Base-by-base conservation (phyloP, 2,888 invertebrate genomes). In the Geotrupes spiniger region DNA sequence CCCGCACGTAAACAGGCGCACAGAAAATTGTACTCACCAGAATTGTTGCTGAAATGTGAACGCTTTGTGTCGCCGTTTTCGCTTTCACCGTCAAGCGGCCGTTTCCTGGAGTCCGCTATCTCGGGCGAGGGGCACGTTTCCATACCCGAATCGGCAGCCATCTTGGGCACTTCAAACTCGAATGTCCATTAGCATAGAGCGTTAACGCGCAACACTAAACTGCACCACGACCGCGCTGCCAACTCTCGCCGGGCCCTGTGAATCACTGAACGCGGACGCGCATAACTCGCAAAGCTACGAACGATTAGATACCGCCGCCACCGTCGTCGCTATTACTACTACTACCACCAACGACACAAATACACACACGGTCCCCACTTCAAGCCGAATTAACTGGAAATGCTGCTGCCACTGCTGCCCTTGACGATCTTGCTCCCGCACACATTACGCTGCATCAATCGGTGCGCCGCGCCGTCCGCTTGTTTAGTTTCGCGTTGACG, bases 121-220 rank as follows among this genome's bases (percentile, higher is more conserved):
- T 91, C 91, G 77, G 91, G 90, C 81, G 90, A 90, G 76, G 90
- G 87, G 83, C 90, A 90, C 82, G 90, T 88, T 83, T 90, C 90
- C 89, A 90, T 90, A 82, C 87, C 87, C 81, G 88, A 87, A 80
- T 90, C 90, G 78, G 89, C 89, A 81, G 89, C 90, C 89, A 90
- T 90, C 33, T 33, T 41, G 42, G n/a, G 21, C 21, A 21, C 21
- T 21, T 21, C 21, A 28, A 53, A 51, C 51, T 58, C 53, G 54
- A 54, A 58, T 53, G 57, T 59, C 56, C 58, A 59, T 61, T 54
- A 56, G 56, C 58, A 52, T 54, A 54, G 57, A 56, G 53, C 61
- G 61, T 48, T 49, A 42, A 41, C 41, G 28, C 38, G 52, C 51
- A 29, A 42, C 43, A 36, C 33, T 33, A 16, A 29, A 42, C 33